Evolutionary conservation across 2,113 vertebrate species (phyloP), one percentile per base, ranked within the genome.

Genomic region (Megaleporinus macrocephalus): DNA sequence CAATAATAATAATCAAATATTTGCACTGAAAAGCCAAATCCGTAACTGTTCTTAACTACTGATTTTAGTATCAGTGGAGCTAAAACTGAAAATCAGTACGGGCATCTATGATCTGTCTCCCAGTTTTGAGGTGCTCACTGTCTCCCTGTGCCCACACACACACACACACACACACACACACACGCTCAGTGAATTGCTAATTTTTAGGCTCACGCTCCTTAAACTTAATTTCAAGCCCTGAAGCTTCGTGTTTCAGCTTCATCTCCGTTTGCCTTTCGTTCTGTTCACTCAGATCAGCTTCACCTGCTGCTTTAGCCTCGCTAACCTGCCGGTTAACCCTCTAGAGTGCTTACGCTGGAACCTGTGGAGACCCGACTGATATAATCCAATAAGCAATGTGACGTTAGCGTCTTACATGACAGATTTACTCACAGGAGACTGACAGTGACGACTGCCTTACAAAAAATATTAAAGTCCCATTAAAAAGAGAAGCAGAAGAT

Each of bases 241-340:
- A 29, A 73, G 30, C 20, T 33, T n/a, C 22, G 27, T 5, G 36
- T 18, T n/a, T 16, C 22, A 16, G 18, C 51, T 33, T 55, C 49
- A 1, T 41, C 22, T 27, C 15, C 18, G 51, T 74, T 29, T 22
- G 51, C 51, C 47, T 55, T 30, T 72, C 30, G 5, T 3, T 61
- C 62, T 30, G 2, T 6, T 72, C 18, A 47, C 27, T 59, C 20
- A 18, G 69, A 71, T 51, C 68, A 29, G 13, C 33, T 59, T 33
- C 51, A 72, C 78, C 55, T 61, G 78, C 69, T 62, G 55, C 78
- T 47, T 71, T n/a, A 80, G 18, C 47, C 68, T 73, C 61, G 18
- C 47, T 36, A 69, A 65, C 51, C 49, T 55, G 29, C 63, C 22
- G 12, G 24, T 61, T 61, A 61, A 61, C 57, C 57, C 57, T 61